These are phyloP conservation scores for Apotomis turbidana DNA, from an alignment of 2,888 invertebrate species.

Conservation along the genomic window DNA sequence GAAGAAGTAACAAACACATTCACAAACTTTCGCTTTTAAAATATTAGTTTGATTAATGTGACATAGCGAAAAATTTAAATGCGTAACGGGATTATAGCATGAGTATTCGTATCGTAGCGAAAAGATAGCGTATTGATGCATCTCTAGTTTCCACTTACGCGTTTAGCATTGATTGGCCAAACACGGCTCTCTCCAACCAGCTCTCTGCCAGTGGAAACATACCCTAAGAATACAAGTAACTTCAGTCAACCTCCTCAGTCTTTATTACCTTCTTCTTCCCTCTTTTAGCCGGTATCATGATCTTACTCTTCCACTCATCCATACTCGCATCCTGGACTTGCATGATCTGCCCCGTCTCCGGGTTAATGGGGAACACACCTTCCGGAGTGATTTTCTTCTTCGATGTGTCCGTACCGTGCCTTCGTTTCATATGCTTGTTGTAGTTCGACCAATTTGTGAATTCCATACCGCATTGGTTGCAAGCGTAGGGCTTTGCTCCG, in stretches of 20 bases:
- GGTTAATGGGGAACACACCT: slow-evolving; percentile 75
- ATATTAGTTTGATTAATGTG: too few species aligned
- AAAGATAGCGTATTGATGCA: too few species aligned
- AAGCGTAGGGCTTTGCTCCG: slow-evolving; percentile 88
- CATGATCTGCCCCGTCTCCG: slow-evolving; percentile 73
- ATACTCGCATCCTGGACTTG: slow-evolving; percentile 66
- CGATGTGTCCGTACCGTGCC: slow-evolving; percentile 84
- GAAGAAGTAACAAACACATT: too few species aligned
- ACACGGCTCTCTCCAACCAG: too few species aligned
- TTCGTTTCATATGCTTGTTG: slow-evolving; percentile 91
- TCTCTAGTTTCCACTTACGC: too few species aligned
- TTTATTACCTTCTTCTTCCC: slow-evolving; percentile 62
- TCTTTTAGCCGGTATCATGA: slow-evolving; percentile 74
- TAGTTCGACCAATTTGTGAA: slow-evolving; percentile 94
- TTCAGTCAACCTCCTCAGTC: slow-evolving; percentile 30
- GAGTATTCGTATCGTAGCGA: too few species aligned
- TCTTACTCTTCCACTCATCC: slow-evolving; percentile 75
- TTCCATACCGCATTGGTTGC: slow-evolving; percentile 87
- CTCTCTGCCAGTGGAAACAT: too few species aligned
- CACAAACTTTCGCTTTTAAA: too few species aligned
- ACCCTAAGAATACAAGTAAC: background rate
- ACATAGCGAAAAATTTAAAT: too few species aligned
- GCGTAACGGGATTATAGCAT: too few species aligned
- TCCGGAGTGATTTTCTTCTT: slow-evolving; percentile 83
- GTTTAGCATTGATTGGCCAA: too few species aligned